These are phyloP conservation scores for Drosophila suzukii DNA, from an alignment of 1,140 invertebrate genomes.

Conservation along the genomic window DNA sequence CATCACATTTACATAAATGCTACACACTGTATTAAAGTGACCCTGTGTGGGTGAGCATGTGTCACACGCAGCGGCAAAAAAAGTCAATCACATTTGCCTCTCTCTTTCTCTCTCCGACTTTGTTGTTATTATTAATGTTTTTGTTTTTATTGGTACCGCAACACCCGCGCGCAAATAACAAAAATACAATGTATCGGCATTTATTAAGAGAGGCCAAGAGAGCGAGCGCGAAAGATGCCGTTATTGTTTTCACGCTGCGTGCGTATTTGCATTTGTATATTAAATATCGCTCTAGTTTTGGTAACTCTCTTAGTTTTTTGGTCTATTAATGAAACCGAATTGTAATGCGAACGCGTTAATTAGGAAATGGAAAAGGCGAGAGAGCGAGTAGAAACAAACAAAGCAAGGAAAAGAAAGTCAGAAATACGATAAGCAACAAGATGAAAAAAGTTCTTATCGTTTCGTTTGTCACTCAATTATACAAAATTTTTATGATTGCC, in stretches of 20 bases:
- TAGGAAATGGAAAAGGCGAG: slow-evolving; percentile 27
- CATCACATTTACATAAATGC: slow-evolving; percentile 40
- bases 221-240: slow-evolving; percentile 33
- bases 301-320: slow-evolving; percentile 30
- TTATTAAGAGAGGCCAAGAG: slow-evolving; percentile 7
- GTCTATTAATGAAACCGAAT: slow-evolving; percentile 73
- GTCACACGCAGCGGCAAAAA: slow-evolving; percentile 63
- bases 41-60: slow-evolving; percentile 46
- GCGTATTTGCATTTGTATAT: slow-evolving; percentile 23
- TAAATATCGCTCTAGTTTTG: slow-evolving; percentile 51
- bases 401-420: slow-evolving; percentile 48
- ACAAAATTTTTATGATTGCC: slow-evolving; percentile 43
- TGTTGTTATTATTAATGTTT: slow-evolving; percentile 29
- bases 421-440: slow-evolving; percentile 43
- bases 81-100: slow-evolving; percentile 54
- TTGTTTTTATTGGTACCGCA: slow-evolving; percentile 31
- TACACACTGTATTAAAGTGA: slow-evolving; percentile 17
- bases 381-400: slow-evolving; percentile 8
- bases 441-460: slow-evolving; percentile 59
- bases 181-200: slow-evolving; percentile 69
- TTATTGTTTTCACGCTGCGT: slow-evolving; percentile 55
- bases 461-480: slow-evolving; percentile 68
- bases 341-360: slow-evolving; percentile 74
- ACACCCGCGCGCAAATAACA: slow-evolving; percentile 74
- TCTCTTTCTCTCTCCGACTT: slow-evolving; percentile 8